Base-by-base conservation (phyloP, 2,888 invertebrate genomes). In the Eristalis pertinax region DNA sequence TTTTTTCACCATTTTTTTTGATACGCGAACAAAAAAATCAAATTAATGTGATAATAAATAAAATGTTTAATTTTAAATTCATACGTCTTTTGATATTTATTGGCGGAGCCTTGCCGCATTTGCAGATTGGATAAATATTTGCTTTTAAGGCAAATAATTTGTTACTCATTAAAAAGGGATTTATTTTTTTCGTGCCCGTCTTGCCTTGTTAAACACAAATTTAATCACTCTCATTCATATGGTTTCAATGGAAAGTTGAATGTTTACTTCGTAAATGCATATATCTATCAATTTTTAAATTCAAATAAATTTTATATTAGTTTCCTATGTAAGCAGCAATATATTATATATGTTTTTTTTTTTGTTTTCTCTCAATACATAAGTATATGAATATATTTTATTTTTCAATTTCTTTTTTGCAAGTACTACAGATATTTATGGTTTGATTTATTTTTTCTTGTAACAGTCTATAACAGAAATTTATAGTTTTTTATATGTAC, bases 401-500 rank as follows among this genome's bases (percentile, higher is more conserved):
- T 19, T n/a, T 43, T 43, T n/a, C 11, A 24, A 7, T 60, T 26
- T 69, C 35, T 19, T 56, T 4, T 19, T 50, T 50, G n/a, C 19
- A 65, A 72, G 68, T 65, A 38, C 72, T 76, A 82, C 70, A 76
- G 65, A 72, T 72, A 62, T 60, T 79, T 73, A 63, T 65, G 73
- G 11, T 13, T 35, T 69, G n/a, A 56, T 60, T 78, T 58, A n/a
- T 7, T 67, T 82, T 41, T 67, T 11, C 65, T 35, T 77, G 26
- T 67, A 76, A 82, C 82, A 82, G 75, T 76, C 75, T 82, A 70
- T 76, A 76, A 74, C 26, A 76, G 70, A 76, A 67, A 76, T 62
- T 81, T 67, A 72, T 68, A 11, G 8, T 32, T 38, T 70, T 38
- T 74, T 64, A 50, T 81, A 82, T 76, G 2, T 82, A 82, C 76